A percentile compares a stretch with the other conserved stretches of the same genome.
These are phyloP conservation scores for Sarcophaga variegata DNA, from an alignment of 2,888 invertebrate genomes.

Conservation along the genomic window DNA sequence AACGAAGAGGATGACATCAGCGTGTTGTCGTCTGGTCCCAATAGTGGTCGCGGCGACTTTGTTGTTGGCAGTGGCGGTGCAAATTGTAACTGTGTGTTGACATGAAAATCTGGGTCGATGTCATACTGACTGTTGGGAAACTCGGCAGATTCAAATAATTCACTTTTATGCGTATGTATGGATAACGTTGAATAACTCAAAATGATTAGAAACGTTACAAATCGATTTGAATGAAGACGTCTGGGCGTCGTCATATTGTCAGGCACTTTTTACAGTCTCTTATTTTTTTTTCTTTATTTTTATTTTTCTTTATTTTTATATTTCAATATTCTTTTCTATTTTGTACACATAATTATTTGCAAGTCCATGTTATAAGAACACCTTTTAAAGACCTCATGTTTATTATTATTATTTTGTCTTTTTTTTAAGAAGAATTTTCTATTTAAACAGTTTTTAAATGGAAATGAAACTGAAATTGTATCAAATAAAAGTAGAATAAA, in stretches of 20 bases:
- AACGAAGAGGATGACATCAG: slow-evolving; percentile 73
- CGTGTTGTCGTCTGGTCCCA: slow-evolving; percentile 45
- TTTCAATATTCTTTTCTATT: not conserved
- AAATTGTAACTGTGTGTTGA: slow-evolving; percentile 58
- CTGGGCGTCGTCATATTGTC: slow-evolving; percentile 62
- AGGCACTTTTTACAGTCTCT: slow-evolving; percentile 31
- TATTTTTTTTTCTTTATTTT: slow-evolving; percentile 3
- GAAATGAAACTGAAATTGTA: slow-evolving; percentile 57
- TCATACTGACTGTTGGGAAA: slow-evolving; percentile 71
- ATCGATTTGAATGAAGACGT: slow-evolving; percentile 31
- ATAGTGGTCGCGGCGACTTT: slow-evolving; percentile 38
- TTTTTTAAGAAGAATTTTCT: not conserved
- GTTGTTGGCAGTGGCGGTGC: slow-evolving; percentile 73
- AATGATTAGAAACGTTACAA: slow-evolving; percentile 24
- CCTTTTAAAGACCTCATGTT: slow-evolving; percentile 62
- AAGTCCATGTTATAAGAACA: slow-evolving; percentile 54
- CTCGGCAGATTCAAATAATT: slow-evolving; percentile 62
- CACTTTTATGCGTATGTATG: slow-evolving; percentile 63
- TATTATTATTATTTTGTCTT: slow-evolving; percentile 12
- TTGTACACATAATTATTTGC: not conserved
- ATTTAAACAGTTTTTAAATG: slow-evolving; percentile 3
- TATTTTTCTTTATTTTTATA: slow-evolving; percentile 26
- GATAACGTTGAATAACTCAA: slow-evolving; percentile 33
- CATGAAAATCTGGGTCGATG: slow-evolving; percentile 62
- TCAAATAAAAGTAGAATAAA: not conserved